phyloP scores from a whole-genome alignment of 1,140 invertebrate genomes.

The Hylaeus volcanicus region DNA sequence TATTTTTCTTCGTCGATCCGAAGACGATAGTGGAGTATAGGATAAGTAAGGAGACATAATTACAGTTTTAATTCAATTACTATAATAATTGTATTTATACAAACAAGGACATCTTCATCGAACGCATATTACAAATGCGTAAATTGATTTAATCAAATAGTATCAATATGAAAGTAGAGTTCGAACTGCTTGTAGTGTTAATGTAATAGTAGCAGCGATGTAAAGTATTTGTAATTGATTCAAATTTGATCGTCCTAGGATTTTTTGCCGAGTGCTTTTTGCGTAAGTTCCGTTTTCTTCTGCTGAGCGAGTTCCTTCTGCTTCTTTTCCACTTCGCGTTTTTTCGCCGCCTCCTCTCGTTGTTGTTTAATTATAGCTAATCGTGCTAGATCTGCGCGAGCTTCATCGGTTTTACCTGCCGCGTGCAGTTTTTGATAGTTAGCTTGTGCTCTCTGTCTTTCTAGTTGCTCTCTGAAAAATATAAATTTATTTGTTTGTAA shows the following conservation, averaged over 20 bases:
- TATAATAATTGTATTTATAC: constrained; percentile 62
- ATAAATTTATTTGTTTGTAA: neutral
- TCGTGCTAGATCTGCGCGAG: constrained; percentile 94
- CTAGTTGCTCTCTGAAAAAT: constrained; percentile 91
- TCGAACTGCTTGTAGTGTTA: constrained; percentile 35
- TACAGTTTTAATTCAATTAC: constrained; percentile 7
- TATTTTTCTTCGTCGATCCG: neutral
- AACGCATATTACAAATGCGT: constrained; percentile 46
- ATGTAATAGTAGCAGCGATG: constrained; percentile 35
- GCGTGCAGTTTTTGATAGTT: constrained; percentile 96
- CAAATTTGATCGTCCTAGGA: constrained; percentile 53
- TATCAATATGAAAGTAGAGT: constrained; percentile 51
- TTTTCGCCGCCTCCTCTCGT: constrained; percentile 94
- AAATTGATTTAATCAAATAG: constrained; percentile 53
- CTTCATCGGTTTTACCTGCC: constrained; percentile 97
- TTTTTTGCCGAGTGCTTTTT: constrained; percentile 83
- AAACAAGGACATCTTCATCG: constrained; percentile 54
- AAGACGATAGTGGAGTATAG: no score
- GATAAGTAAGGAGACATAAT: no score
- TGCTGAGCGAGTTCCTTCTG: constrained; percentile 83
- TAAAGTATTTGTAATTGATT: constrained; percentile 36
- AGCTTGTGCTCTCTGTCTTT: constrained; percentile 92
- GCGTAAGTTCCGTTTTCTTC: constrained; percentile 81
- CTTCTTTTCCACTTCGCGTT: constrained; percentile 92
- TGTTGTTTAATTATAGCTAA: constrained; percentile 95